These are phyloP conservation scores for Babyrousa celebensis DNA, from an alignment of 2,797 vertebrate species.

Conservation along the genomic window DNA sequence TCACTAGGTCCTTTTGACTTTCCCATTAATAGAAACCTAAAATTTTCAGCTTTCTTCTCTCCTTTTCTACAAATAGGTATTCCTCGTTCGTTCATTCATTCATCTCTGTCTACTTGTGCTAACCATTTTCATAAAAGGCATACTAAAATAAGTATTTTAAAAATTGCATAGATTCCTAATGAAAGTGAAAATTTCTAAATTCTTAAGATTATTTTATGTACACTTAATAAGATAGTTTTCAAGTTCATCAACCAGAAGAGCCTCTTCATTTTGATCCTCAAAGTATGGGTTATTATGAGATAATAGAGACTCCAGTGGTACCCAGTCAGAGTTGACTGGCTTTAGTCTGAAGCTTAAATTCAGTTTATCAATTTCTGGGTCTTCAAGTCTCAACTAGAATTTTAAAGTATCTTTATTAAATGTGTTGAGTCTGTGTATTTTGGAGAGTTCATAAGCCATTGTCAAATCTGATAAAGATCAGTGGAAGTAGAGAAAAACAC, in stretches of 20 bases:
- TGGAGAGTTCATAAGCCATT: background rate
- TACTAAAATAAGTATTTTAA: background rate
- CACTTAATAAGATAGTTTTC: background rate
- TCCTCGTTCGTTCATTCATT: background rate
- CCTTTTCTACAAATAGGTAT: background rate
- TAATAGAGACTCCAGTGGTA: background rate
- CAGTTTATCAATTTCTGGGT: background rate
- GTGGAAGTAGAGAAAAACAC: background rate
- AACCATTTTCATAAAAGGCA: background rate
- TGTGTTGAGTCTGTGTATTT: background rate
- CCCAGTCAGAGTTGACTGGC: background rate
- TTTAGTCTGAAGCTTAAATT: background rate
- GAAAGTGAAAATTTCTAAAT: background rate
- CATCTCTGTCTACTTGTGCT: background rate
- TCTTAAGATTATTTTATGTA: background rate
- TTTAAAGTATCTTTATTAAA: background rate
- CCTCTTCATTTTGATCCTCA: background rate
- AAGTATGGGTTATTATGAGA: background rate
- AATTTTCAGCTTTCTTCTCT: slow-evolving; percentile 13
- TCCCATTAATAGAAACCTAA: background rate
- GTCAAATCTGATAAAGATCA: background rate
- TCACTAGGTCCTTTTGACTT: background rate
- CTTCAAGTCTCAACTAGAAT: background rate
- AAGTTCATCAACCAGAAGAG: background rate
- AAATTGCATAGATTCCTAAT: background rate